Conservation (phyloP, 2,888 invertebrate genomes). For the Mesopsocus fuscifrons region DNA sequence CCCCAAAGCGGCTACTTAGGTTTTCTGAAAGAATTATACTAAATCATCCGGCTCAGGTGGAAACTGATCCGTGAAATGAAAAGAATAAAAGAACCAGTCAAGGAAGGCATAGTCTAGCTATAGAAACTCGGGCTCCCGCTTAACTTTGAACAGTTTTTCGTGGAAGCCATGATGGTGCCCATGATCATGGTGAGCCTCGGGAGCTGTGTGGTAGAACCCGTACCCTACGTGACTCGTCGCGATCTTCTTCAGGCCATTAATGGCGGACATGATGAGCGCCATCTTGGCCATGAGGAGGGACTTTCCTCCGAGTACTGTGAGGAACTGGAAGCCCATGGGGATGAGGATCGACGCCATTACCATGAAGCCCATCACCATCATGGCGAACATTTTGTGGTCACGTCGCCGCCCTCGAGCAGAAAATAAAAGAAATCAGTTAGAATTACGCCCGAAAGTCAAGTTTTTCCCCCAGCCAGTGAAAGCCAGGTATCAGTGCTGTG, state of each 20-base stretch:
- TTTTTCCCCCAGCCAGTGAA: too few species aligned
- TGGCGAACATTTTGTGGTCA: slow-evolving; percentile 5
- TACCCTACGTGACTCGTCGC: slow-evolving; percentile 8
- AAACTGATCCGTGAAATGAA: too few species aligned
- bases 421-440: neutral
- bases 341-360: slow-evolving; percentile 5
- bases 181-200: slow-evolving; percentile 1
- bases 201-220: slow-evolving; percentile 7
- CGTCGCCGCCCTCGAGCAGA: slow-evolving; percentile 3
- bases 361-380: slow-evolving; percentile 9
- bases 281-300: slow-evolving; percentile 9
- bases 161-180: neutral
- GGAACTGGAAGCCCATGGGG: slow-evolving; percentile 8
- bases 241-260: slow-evolving; percentile 7
- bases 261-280: slow-evolving; percentile 8
- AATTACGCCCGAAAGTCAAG: too few species aligned
- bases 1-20: too few species aligned
- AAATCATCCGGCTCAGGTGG: too few species aligned
- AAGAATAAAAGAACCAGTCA: too few species aligned
- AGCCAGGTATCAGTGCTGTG: too few species aligned
- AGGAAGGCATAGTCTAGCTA: neutral
- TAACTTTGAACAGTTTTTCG: neutral
- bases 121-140: neutral
- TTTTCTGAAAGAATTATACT: too few species aligned
- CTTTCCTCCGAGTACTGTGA: slow-evolving; percentile 5